phyloP scores from a whole-genome alignment of 2,888 invertebrate species.

The Pardosa pseudoannulata region DNA sequence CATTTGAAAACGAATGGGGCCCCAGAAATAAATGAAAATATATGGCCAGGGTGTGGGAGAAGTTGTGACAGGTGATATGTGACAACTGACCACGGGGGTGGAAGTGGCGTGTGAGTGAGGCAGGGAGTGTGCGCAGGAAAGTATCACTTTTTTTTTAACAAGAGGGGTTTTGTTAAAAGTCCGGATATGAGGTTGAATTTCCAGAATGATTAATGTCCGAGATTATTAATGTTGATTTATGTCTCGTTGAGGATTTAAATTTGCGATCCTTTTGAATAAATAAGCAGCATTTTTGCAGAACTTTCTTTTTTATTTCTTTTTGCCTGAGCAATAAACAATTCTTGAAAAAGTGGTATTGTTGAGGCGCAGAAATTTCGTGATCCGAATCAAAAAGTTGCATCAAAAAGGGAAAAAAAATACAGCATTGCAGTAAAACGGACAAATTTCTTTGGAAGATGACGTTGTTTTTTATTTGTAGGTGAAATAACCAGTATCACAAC shows the following conservation, averaged over 20 bases:
- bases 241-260: conserved; percentile 6
- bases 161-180: background rate
- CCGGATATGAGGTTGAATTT: background rate
- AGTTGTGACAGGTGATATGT: conserved; percentile 8
- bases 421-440: too few species aligned
- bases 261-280: background rate
- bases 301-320: too few species aligned
- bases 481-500: too few species aligned
- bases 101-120: background rate
- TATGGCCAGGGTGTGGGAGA: conserved; percentile 10
- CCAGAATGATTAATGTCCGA: background rate
- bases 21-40: background rate
- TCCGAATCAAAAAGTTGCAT: too few species aligned
- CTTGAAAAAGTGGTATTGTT: too few species aligned
- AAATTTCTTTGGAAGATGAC: too few species aligned
- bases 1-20: conserved; percentile 4
- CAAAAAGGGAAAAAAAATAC: too few species aligned
- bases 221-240: conserved; percentile 12
- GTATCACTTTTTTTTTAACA: background rate
- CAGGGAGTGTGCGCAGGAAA: too few species aligned
- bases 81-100: conserved; percentile 15
- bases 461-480: too few species aligned
- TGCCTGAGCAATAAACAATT: too few species aligned
- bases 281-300: background rate
- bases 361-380: too few species aligned